Evolutionary conservation across 2,113 vertebrate genomes (phyloP), one percentile per base, ranked within the genome.

Genomic region (Sula dactylatra): DNA sequence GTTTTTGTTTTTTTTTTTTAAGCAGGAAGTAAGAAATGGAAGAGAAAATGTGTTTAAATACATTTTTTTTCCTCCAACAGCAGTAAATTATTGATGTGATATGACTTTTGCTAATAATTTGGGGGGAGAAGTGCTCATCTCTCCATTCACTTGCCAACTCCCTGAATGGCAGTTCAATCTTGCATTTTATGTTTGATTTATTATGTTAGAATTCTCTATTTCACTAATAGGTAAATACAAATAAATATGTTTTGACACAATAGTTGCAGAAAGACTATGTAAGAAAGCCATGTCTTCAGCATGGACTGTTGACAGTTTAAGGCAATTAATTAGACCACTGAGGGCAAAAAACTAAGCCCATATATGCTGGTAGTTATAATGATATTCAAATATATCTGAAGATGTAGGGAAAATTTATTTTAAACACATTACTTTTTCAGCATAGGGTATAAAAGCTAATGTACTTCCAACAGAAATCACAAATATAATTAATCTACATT

Each of bases 61-160:
- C 25, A 25, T 77, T 66, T 96, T 94, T 94, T 86, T 32, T n/a
- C 82, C 42, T n/a, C 82, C 42, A 71, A 69, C 56, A 94, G 72
- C 40, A 90, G 49, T 94, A 82, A 97, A 95, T 97, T 93, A 94
- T 87, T 96, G 54, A 71, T 76, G 56, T 82, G 82, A 89, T 96
- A 88, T 27, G 13, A 94, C 79, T 96, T 77, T 59, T 82, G 52
- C 65, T 96, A 86, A 80, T 94, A 93, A 74, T 38, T 17, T 64
- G 7, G 36, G 70, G 73, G 59, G 55, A 85, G 70, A 71, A 84
- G 92, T 72, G 55, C 78, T 93, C 69, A 50, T 88, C 70, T 94
- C 84, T 96, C 78, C 58, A 36, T 65, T 87, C 54, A 44, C 38
- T 87, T 82, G 24, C 14, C 42, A 76, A 4, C 16, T 65, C 49